phyloP scores from a whole-genome alignment of 1,140 invertebrate genomes.

The Zaprionus lachaisei region DNA sequence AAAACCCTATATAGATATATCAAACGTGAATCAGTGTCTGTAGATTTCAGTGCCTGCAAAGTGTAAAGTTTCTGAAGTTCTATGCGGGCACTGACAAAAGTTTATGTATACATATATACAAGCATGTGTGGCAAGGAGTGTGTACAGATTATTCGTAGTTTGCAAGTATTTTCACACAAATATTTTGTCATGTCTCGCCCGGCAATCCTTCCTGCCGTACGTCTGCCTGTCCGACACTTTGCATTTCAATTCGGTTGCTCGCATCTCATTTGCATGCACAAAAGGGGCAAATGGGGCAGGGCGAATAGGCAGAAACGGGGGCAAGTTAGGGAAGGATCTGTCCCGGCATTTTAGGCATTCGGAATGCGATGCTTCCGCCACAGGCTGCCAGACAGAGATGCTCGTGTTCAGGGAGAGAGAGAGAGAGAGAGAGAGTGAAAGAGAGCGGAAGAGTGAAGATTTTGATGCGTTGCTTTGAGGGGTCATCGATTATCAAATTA shows the following conservation, averaged over 20 bases:
- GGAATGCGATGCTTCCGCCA: neutral
- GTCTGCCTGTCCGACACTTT: neutral
- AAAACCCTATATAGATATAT: no score
- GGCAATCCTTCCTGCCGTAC: neutral
- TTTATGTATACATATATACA: no score
- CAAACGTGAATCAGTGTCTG: no score
- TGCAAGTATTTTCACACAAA: neutral
- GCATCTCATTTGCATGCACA: conserved; percentile 1
- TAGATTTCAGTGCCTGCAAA: no score
- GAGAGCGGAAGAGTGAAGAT: neutral
- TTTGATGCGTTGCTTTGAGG: neutral
- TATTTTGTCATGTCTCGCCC: neutral
- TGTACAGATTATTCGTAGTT: no score
- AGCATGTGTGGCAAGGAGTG: no score
- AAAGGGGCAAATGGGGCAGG: neutral
- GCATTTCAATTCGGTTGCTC: conserved; percentile 1
- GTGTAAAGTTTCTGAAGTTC: no score
- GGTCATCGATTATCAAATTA: neutral
- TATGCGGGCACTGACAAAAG: no score
- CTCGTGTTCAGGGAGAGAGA: neutral
- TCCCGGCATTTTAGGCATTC: neutral
- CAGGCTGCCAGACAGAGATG: neutral
- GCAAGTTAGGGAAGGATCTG: neutral
- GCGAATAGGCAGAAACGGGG: neutral
- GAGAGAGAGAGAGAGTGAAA: neutral